Conservation (phyloP, 1,140 invertebrate species). For the Plodia interpunctella region DNA sequence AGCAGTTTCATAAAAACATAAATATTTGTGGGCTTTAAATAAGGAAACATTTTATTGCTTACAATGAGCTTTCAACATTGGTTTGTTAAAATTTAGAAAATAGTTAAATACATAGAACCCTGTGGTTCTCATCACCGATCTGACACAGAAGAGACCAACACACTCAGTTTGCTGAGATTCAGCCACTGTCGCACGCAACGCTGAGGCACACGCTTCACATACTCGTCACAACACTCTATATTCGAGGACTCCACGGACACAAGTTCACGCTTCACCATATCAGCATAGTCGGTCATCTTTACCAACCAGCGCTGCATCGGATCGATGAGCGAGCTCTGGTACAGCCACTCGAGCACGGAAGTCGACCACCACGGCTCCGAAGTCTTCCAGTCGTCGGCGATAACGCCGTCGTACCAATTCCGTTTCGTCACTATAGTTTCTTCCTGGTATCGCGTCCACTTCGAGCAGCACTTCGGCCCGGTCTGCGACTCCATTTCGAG, state of each 20-base stretch:
- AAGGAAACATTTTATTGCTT: neutral
- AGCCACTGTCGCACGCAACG: constrained; percentile 45
- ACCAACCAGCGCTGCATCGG: constrained; percentile 64
- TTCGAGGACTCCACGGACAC: constrained; percentile 2
- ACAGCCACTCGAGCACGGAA: constrained; percentile 55
- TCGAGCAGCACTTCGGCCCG: constrained; percentile 39
- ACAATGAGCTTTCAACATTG: neutral
- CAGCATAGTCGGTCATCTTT: constrained; percentile 38
- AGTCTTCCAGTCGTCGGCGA: constrained; percentile 38
- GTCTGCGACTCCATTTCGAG: constrained; percentile 18
- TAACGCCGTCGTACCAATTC: constrained; percentile 33
- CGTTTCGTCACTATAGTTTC: constrained; percentile 25
- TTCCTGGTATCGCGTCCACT: constrained; percentile 39
- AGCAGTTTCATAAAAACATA: neutral
- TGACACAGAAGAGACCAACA: constrained; percentile 38
- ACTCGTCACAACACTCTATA: constrained; percentile 15
- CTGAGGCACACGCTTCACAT: constrained; percentile 16
- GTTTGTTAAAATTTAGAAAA: neutral
- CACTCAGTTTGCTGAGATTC: constrained; percentile 48
- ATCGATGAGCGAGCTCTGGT: constrained; percentile 55
- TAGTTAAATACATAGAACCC: neutral
- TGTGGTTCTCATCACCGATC: constrained; percentile 36
- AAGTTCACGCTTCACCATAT: constrained; percentile 24
- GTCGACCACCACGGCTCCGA: constrained; percentile 51
- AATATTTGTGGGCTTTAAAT: neutral